phyloP scores from a whole-genome alignment of 2,888 invertebrate genomes.

The Agonopterix subpropinquella region DNA sequence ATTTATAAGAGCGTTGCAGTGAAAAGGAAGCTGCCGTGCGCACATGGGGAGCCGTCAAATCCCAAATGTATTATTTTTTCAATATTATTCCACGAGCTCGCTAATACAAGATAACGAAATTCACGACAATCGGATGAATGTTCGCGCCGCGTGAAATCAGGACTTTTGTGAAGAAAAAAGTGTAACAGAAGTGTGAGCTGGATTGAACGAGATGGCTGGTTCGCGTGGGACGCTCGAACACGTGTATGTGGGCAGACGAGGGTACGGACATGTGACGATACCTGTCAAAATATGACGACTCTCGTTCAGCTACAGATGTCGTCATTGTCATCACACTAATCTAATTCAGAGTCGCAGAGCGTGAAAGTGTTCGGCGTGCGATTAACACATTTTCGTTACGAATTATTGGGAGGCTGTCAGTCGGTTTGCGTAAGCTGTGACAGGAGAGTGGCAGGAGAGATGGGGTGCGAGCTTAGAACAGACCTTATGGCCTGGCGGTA shows the following conservation, averaged over 20 bases:
- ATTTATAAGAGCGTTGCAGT: constrained; percentile 55
- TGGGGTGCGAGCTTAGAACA: constrained; percentile 44
- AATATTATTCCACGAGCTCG: constrained; percentile 58
- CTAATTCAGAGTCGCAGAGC: constrained; percentile 66
- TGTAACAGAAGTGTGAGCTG: constrained; percentile 38
- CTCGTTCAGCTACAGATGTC: constrained; percentile 66
- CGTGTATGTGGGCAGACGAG: constrained; percentile 71
- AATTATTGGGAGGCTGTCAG: constrained; percentile 72
- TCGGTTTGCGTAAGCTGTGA: constrained; percentile 72
- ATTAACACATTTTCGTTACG: constrained; percentile 74
- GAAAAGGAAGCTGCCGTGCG: constrained; percentile 69
- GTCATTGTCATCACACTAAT: constrained; percentile 67
- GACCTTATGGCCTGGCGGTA: constrained; percentile 3
- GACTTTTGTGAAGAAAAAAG: constrained; percentile 60
- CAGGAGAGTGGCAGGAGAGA: constrained; percentile 67
- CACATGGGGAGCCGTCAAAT: constrained; percentile 72
- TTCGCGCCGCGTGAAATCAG: constrained; percentile 74
- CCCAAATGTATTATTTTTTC: constrained; percentile 74
- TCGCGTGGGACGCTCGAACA: constrained; percentile 55
- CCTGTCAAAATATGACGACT: constrained; percentile 75
- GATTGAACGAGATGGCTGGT: constrained; percentile 23
- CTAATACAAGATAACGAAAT: constrained; percentile 71
- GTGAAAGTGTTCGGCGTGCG: constrained; percentile 63
- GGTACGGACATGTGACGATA: constrained; percentile 59
- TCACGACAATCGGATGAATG: constrained; percentile 70